Evolutionary conservation across 2,797 vertebrate species (phyloP).

Genomic region (Mionectes olivaceus): DNA sequence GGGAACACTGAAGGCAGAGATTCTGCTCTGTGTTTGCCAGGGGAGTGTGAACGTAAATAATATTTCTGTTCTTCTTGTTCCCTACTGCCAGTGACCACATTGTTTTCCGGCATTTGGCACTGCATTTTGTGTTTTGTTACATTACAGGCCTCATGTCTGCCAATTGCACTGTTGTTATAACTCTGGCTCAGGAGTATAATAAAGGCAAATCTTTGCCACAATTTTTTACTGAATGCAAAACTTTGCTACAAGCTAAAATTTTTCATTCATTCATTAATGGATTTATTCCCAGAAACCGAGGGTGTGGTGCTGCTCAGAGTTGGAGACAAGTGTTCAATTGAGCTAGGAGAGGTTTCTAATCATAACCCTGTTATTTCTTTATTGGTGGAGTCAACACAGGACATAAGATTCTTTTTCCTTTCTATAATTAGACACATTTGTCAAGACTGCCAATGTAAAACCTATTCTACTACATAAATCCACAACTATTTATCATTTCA

Average conservation of each 20-base stretch:
- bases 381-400: conserved; percentile 6
- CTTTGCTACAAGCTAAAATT: neutral
- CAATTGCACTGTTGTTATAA: neutral
- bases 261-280: conserved; percentile 40
- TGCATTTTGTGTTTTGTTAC: neutral
- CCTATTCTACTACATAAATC: neutral
- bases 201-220: neutral
- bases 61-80: neutral
- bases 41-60: neutral
- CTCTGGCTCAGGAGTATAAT: neutral
- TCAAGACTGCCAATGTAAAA: neutral
- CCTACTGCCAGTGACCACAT: neutral
- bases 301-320: conserved; percentile 29
- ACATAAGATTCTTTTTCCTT: conserved; percentile 7
- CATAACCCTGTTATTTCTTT: conserved; percentile 1
- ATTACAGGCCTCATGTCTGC: neutral
- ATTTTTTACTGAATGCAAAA: neutral
- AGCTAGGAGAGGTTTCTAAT: conserved; percentile 6
- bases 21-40: neutral
- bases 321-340: conserved; percentile 13
- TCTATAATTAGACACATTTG: conserved; percentile 24
- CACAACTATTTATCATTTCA: neutral
- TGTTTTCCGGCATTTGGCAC: neutral
- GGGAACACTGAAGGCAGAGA: neutral
- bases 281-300: conserved; percentile 62